Evolutionary conservation across 2,113 vertebrate species (phyloP), one percentile per base, ranked within the genome.

Genomic region (Damaliscus lunatus): DNA sequence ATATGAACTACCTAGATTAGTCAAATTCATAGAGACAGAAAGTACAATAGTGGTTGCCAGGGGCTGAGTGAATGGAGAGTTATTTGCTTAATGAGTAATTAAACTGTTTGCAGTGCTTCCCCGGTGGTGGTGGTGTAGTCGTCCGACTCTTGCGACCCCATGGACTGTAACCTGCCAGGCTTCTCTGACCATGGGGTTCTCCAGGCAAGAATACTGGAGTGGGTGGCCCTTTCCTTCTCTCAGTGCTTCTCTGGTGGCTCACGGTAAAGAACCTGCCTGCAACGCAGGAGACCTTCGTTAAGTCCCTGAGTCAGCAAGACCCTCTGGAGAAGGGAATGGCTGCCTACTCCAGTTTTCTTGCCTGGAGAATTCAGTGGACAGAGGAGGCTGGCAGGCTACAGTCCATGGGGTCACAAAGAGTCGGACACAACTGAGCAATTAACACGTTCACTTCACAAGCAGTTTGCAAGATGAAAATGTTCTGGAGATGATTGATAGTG

Each of bases 61-160:
- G 36, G 33, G 8, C 9, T 2, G n/a, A 31, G 64, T 59, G 31
- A 64, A 80, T 62, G n/a, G 31, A 27, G 33, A 96, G 40, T 27
- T 55, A 57, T 50, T 50, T 81, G 16, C 36, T 48, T 60, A 67
- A 43, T 52, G 59, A 67, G n/a, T 3, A 53, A 53, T 15, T 83
- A 53, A 55, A 31, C 17, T 36, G 57, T 67, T 88, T 57, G 9
- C 71, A 71, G 17, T 3, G 64, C n/a, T 71, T 21, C 9, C n/a
- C n/a, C 5, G 17, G n/a, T 36, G 60, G n/a, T 11, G 64, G 64
- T 6, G 64, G 64, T n/a, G 9, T 3, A 40, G 67, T 25, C 1
- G 0, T 40, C 10, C 0, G 5, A 74, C 0, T 40, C 21, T 40
- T 74, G 67, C 5, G 0, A 40, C 36, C 67, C 67, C 67, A 40